Conservation (phyloP, 1,140 invertebrate genomes). For the Hyphantria cunea region DNA sequence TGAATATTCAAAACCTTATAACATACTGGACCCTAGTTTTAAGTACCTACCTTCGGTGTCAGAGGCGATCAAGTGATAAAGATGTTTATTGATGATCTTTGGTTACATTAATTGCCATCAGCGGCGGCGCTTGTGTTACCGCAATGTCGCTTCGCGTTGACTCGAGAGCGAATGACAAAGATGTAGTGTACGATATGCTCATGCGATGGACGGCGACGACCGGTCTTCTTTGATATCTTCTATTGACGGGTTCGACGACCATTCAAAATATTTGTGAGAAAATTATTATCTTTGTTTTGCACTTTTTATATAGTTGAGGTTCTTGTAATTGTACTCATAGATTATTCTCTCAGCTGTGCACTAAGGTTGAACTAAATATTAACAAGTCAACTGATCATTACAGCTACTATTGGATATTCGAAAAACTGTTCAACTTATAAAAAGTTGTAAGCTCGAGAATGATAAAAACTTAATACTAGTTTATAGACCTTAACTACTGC, state of each 20-base stretch:
- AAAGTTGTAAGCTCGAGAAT: slow-evolving; percentile 33
- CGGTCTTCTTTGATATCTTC: slow-evolving; percentile 65
- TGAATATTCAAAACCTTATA: slow-evolving; percentile 69
- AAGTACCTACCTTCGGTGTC: slow-evolving; percentile 64
- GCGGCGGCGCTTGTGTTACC: slow-evolving; percentile 70
- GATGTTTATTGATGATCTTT: slow-evolving; percentile 80
- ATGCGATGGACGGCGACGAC: slow-evolving; percentile 46
- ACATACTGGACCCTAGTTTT: slow-evolving; percentile 61
- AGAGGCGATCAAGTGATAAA: slow-evolving; percentile 78
- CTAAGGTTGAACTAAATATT: background rate
- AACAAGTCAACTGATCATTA: slow-evolving; percentile 22
- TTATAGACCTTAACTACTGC: slow-evolving; percentile 48
- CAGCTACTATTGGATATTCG: slow-evolving; percentile 28
- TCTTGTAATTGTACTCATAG: too few species aligned
- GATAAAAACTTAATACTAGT: slow-evolving; percentile 56
- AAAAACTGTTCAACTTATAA: slow-evolving; percentile 40
- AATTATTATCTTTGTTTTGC: slow-evolving; percentile 27
- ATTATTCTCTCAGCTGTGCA: too few species aligned
- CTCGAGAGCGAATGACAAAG: slow-evolving; percentile 74
- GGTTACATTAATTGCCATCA: slow-evolving; percentile 76
- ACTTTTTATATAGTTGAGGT: background rate
- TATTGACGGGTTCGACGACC: slow-evolving; percentile 65
- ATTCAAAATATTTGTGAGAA: slow-evolving; percentile 65
- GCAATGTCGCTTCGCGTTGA: slow-evolving; percentile 60
- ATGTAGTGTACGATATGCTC: slow-evolving; percentile 62